Evolutionary conservation across 2,113 vertebrate genomes (phyloP), one percentile per base, ranked within the genome.

Genomic region (Corydoras maculifer): DNA sequence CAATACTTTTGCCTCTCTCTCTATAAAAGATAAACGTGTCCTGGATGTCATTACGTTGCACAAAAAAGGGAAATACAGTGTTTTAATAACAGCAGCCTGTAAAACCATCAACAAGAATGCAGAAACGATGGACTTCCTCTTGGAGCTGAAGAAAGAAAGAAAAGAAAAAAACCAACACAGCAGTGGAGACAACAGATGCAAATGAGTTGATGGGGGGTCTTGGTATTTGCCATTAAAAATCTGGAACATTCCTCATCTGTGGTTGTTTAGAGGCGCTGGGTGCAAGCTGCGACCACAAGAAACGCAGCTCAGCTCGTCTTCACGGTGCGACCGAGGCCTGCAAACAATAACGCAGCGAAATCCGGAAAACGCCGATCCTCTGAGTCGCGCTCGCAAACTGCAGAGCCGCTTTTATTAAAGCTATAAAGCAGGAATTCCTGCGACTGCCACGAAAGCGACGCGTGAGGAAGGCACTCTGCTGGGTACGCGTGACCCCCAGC

Each of bases 241-340:
- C 84, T 67, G 77, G 80, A 85, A 85, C 87, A 90, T 88, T 89
- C 87, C 86, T 88, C 87, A 88, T 89, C 86, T 89, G 88, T 84
- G 83, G 84, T 80, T 84, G 83, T 87, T 89, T 87, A 86, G 87
- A 87, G 84, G 18, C 76, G 87, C 88, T 90, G 88, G 87, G 88
- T 85, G 88, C 81, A 87, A 84, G 86, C 84, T 86, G 80, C 83
- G 82, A 85, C 86, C 84, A 48, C 86, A 86, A 84, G 86, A 87
- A 82, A 82, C 84, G 35, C 35, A 43, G 35, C 35, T 43, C 35
- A 5, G 35, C 35, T 43, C 35, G 35, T 43, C 7, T 85, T 82
- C 78, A 78, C 62, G 65, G 75, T 79, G 69, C 79, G 5, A 65
- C 76, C 74, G 78, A 83, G 88, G 88, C 85, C 81, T 91, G 87